phyloP scores from a whole-genome alignment of 2,797 vertebrate species.

The Corythornis leucogaster region DNA sequence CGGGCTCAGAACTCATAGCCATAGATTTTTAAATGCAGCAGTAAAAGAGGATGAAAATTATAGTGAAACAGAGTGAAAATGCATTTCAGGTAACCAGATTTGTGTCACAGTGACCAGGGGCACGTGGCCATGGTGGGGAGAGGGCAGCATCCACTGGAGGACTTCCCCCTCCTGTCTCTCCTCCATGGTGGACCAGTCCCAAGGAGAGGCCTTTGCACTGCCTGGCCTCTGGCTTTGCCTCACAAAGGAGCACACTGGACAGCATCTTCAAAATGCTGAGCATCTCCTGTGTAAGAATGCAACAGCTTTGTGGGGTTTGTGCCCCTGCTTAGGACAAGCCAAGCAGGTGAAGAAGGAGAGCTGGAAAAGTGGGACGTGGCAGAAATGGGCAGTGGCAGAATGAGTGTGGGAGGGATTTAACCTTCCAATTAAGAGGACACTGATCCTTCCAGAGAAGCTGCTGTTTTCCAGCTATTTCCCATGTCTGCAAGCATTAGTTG shows the following conservation, averaged over 20 bases:
- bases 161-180: not conserved
- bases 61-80: not conserved
- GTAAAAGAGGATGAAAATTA: not conserved
- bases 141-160: not conserved
- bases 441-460: not conserved
- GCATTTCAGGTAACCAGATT: not conserved
- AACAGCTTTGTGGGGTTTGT: not conserved
- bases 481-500: not conserved
- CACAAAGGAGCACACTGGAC: not conserved
- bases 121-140: not conserved
- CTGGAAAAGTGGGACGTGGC: not conserved
- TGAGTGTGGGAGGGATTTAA: not conserved
- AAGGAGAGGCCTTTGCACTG: not conserved
- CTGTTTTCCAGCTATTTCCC: not conserved
- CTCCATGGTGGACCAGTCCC: not conserved
- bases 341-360: not conserved
- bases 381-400: not conserved
- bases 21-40: not conserved
- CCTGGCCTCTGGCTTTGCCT: not conserved
- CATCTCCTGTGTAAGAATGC: not conserved
- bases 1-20: not conserved
- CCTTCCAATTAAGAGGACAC: not conserved
- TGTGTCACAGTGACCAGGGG: not conserved
- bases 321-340: not conserved
- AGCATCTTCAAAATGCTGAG: not conserved